Conservation (phyloP, 2,888 invertebrate genomes). For the Imbricaverruca yamaguchii region DNA sequence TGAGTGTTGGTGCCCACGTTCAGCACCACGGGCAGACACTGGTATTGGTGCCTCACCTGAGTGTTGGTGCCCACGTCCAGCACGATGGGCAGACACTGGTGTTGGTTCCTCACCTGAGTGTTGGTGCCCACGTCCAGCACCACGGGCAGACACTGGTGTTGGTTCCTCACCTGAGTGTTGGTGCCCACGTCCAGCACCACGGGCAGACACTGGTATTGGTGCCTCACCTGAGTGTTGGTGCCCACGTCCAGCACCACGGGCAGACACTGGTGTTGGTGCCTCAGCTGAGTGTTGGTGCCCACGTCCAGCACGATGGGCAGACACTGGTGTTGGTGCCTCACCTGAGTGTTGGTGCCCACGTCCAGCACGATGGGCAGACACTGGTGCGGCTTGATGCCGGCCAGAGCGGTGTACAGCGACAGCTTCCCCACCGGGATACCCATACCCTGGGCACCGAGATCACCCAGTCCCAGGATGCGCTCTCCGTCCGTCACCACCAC, state of each 20-base stretch:
- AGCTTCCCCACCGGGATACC: constrained; percentile 98
- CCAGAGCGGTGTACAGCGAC: constrained; percentile 91
- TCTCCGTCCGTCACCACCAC: constrained; percentile 98
- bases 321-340: too few relatives aligned
- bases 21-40: too few relatives aligned
- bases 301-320: too few relatives aligned
- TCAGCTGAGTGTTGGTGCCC: constrained; percentile 44
- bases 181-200: constrained; percentile 92
- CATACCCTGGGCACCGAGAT: constrained; percentile 96
- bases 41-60: constrained; percentile 49
- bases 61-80: constrained; percentile 92
- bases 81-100: constrained; percentile 87
- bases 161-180: constrained; percentile 65
- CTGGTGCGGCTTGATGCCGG: constrained; percentile 90
- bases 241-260: too few relatives aligned
- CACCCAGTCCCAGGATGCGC: constrained; percentile 93
- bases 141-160: too few relatives aligned
- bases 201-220: constrained; percentile 89
- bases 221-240: too few relatives aligned
- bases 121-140: too few relatives aligned
- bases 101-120: too few relatives aligned
- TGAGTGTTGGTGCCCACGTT: too few relatives aligned
- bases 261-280: too few relatives aligned
- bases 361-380: constrained; percentile 91
- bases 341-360: constrained; percentile 85